Evolutionary conservation across 2,797 vertebrate genomes (phyloP).

Genomic region (Phrynocephalus forsythii): DNA sequence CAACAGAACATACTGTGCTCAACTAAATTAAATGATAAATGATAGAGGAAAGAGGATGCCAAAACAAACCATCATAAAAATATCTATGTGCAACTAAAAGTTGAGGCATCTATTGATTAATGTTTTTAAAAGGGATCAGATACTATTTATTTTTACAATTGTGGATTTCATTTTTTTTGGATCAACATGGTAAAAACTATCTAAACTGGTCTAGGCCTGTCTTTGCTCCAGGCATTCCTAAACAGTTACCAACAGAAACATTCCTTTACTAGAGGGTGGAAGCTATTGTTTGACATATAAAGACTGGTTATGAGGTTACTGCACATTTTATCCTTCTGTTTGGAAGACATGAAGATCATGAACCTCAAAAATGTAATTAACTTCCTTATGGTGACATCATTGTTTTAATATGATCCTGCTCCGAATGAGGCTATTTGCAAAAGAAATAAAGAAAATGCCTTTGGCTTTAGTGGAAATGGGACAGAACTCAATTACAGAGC

Average conservation of each 20-base stretch:
- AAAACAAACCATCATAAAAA: background rate
- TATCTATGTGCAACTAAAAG: background rate
- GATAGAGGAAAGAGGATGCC: background rate
- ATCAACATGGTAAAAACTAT: background rate
- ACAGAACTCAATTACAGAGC: constrained; percentile 22
- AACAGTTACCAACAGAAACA: background rate
- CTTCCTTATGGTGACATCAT: background rate
- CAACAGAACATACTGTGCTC: background rate
- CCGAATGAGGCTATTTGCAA: constrained; percentile 1
- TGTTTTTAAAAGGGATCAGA: background rate
- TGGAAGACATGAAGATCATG: background rate
- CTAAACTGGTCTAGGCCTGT: background rate
- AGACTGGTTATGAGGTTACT: background rate
- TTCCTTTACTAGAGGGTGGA: background rate
- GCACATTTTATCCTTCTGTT: background rate
- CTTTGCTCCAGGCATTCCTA: background rate
- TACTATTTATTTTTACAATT: background rate
- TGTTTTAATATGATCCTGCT: background rate
- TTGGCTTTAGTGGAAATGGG: constrained; percentile 6
- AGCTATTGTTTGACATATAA: background rate
- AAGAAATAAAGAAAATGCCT: constrained; percentile 20
- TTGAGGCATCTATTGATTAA: background rate
- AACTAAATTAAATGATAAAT: background rate
- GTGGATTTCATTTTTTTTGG: background rate
- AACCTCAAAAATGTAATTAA: background rate